These are phyloP conservation scores for Drosophila putrida DNA, from an alignment of 2,888 invertebrate species.

Conservation along the genomic window DNA sequence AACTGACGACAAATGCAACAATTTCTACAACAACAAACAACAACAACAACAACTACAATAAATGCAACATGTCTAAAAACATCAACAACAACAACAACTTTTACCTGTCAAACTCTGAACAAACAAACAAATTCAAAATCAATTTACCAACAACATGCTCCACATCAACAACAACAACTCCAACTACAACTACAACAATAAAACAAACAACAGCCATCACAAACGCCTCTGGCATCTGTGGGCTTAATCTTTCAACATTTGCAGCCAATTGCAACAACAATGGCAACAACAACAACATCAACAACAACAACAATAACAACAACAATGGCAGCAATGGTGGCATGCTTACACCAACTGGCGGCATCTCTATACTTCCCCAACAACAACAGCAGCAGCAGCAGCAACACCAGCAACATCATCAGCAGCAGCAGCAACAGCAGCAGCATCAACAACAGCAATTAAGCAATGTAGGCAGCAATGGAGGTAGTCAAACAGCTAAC, in stretches of 20 bases:
- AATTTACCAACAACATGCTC: slow-evolving; percentile 66
- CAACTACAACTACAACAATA: slow-evolving; percentile 31
- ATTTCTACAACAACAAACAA: slow-evolving; percentile 74
- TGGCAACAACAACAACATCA: slow-evolving; percentile 35
- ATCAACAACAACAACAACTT: slow-evolving; percentile 72
- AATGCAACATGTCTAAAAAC: slow-evolving; percentile 63
- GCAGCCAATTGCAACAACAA: slow-evolving; percentile 78
- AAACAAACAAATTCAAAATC: slow-evolving; percentile 67
- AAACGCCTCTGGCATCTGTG: slow-evolving; percentile 82
- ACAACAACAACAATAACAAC: slow-evolving; percentile 12
- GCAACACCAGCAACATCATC: slow-evolving; percentile 30
- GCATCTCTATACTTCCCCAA: slow-evolving; percentile 40
- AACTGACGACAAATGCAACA: slow-evolving; percentile 86
- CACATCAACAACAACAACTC: slow-evolving; percentile 56
- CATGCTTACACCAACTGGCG: slow-evolving; percentile 40
- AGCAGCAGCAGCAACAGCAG: slow-evolving; percentile 35
- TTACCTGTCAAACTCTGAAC: slow-evolving; percentile 67
- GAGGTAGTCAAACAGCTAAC: slow-evolving; percentile 58
- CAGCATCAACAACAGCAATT: slow-evolving; percentile 35
- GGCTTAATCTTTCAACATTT: slow-evolving; percentile 84
- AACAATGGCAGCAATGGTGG: slow-evolving; percentile 34
- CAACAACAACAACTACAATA: slow-evolving; percentile 65
- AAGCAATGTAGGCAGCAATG: slow-evolving; percentile 46
- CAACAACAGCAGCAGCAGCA: slow-evolving; percentile 43
- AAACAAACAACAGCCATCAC: slow-evolving; percentile 73